Evolutionary conservation across 2,888 invertebrate species (phyloP), one percentile per base, ranked within the genome.

Genomic region (Phoenoteleia sp.): DNA sequence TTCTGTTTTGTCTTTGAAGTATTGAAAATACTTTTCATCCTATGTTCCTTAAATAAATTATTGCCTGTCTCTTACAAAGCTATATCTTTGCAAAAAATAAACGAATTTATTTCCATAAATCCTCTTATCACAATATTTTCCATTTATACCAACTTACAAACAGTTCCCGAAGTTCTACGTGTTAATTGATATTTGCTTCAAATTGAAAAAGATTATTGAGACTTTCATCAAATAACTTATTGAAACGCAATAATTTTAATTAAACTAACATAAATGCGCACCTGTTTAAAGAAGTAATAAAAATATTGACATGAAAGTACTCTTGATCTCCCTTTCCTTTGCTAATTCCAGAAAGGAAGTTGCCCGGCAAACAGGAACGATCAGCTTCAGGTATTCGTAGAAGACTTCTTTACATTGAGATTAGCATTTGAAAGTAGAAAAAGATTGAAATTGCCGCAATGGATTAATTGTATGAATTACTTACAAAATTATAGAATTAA

Each of bases 351-450:
- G 54, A 49, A 66, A 77, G 54, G 64, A 81, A 81, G 66, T 72
- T 72, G 45, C 66, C 52, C 23, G 54, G 33, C 29, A 76, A 83
- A 66, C 39, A 83, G 58, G 36, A 25, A 33, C 52, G 75, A 71
- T 81, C 64, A 42, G 60, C 45, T 33, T 7, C 54, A 29, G 47
- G 33, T 64, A 19, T 42, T 52, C 39, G 19, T 27, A 39, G 60
- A 21, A 47, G 64, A 71, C 69, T 76, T 64, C 42, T 71, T 72
- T 60, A 39, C 23, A 67, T 49, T 13, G 17, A 45, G 54, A 81
- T 75, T 75, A 81, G 60, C 81, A 75, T 81, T 62, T 75, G 67
- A 75, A 74, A 67, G 54, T n/a, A n/a, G n/a, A n/a, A n/a, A n/a
- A n/a, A n/a, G n/a, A n/a, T n/a, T n/a, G n/a, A n/a, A n/a, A n/a